Percentiles rank a stretch among this genome's conserved stretches.
Conservation (phyloP, 2,113 vertebrate species). For the Symphodus melops region DNA sequence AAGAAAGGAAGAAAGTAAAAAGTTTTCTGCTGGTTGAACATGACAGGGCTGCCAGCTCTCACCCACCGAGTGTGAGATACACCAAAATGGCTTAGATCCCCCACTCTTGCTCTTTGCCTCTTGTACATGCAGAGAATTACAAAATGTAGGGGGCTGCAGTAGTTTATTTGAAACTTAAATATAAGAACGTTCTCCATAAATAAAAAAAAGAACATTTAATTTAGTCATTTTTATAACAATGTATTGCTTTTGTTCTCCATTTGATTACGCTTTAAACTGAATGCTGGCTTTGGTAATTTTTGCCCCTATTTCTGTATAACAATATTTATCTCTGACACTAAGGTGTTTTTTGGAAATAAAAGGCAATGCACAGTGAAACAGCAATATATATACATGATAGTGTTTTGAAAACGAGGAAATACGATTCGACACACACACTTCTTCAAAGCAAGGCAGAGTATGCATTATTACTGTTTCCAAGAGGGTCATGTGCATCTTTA, state of each 20-base stretch:
- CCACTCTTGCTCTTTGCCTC: conserved; percentile 44
- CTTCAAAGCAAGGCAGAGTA: conserved; percentile 21
- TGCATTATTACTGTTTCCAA: conserved; percentile 45
- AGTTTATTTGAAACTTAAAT: conserved; percentile 17
- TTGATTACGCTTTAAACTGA: neutral
- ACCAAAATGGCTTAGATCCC: conserved; percentile 53
- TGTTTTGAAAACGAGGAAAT: neutral
- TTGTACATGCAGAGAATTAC: conserved; percentile 39
- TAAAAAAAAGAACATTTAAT: neutral
- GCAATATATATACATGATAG: neutral
- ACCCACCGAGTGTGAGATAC: conserved; percentile 50
- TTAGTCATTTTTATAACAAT: neutral
- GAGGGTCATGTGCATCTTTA: conserved; percentile 42
- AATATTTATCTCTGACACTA: too few relatives aligned
- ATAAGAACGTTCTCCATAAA: conserved; percentile 8
- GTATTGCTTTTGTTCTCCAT: neutral
- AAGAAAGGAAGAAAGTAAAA: conserved; percentile 18
- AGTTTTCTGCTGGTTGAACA: conserved; percentile 52
- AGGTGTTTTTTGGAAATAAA: too few relatives aligned
- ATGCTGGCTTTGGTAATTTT: neutral
- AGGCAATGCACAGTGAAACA: too few relatives aligned
- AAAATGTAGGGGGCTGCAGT: conserved; percentile 37
- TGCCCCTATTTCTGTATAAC: neutral
- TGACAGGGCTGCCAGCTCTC: conserved; percentile 59
- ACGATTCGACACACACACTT: conserved; percentile 4